Evolutionary conservation across 1,140 invertebrate species (phyloP), one percentile per base, ranked within the genome.

Genomic region (Parapsyche elsis): DNA sequence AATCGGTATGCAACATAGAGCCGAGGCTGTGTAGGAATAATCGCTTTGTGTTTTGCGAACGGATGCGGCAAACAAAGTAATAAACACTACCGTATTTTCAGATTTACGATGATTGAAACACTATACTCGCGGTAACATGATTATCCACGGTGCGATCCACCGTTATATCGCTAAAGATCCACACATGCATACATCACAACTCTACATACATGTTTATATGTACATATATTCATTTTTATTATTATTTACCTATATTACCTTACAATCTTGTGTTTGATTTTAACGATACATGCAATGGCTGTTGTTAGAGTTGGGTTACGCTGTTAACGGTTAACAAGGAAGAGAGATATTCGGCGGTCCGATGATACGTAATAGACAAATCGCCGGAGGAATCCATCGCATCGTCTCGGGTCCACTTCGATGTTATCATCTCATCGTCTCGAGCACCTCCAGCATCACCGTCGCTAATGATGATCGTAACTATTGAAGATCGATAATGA

Each of bases 71-170:
- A 38, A 38, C 30, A 38, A 12, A 53, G 49, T 53, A 53, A 53
- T 53, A 53, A 53, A 53, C 49, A 53, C 49, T 53, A 67, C 64
- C 14, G 24, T 30, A 30, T 67, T 67, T 67, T 67, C 64, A 67
- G 64, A 67, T 67, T 67, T 67, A 67, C 64, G 64, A 26, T 67
- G 64, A 67, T 67, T 67, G 64, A 23, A 67, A 67, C 64, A 67
- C 64, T 67, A 67, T 23, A 67, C 64, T 12, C 24, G 10, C 9
- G n/a, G 64, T 67, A 67, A 67, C 21, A 67, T 67, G 64, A 67
- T 67, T 67, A 67, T 67, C 19, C 64, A n/a, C 64, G 64, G 64
- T 26, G 0, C 21, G 23, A 67, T 67, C 64, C 64, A 67, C 64
- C 64, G 64, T 67, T 67, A 67, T 19, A 26, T 7, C 24, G 64